Evolutionary conservation across 2,113 vertebrate genomes (phyloP), one percentile per base, ranked within the genome.

Genomic region (Cinclus mexicanus): DNA sequence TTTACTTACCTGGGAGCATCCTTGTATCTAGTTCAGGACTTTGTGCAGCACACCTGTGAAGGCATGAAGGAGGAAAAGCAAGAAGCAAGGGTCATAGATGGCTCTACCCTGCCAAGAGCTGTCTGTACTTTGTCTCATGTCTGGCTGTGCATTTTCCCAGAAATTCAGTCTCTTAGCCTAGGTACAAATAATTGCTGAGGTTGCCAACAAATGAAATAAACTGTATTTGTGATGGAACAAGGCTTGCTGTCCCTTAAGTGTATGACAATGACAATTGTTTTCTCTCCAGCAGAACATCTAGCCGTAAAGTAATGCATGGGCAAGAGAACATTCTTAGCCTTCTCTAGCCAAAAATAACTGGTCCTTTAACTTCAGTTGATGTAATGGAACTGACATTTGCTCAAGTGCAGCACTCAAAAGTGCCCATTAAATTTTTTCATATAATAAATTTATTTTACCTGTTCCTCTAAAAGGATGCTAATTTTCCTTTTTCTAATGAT

Each of bases 351-450:
- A 77, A 87, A 72, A 39, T 33, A 61, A 56, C 5, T 42, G 11
- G 11, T 33, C 17, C 9, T 41, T 74, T 60, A 74, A 72, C 23
- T 17, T 74, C 0, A 0, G 7, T 7, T 67, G 37, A 35, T 21
- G 10, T 50, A 33, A 49, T 4, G 3, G 23, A 60, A 57, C 5
- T 69, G 12, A 1, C 16, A 35, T 83, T 81, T 69, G 12, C 23
- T 70, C 23, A 87, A 80, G 46, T 16, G 14, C 5, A 44, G 22
- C 28, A 53, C 20, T 74, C 14, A 53, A 15, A 87, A 71, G 13
- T 44, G 9, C 9, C 35, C 3, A 37, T 22, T 31, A 24, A 19
- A 12, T 52, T 76, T 60, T 33, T 65, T 11, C 2, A 11, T 15
- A 46, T 60, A 75, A 75, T n/a, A 61, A 77, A 49, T 1, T 46